Evolutionary conservation across 2,888 invertebrate species (phyloP), one percentile per base, ranked within the genome.

Genomic region (Salticus scenicus): DNA sequence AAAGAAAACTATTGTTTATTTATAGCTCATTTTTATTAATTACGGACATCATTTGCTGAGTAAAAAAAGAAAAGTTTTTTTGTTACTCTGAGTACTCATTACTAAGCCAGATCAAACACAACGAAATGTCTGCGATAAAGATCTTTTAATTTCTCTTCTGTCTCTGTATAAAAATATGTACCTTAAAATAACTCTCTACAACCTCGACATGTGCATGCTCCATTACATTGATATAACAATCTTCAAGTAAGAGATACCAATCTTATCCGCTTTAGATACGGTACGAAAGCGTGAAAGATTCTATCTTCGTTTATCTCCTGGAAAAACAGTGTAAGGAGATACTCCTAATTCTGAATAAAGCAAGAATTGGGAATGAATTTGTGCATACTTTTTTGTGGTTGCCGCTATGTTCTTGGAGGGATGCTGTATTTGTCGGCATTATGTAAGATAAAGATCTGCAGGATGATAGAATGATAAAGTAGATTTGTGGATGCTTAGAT

Each of bases 271-370:
- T 74, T 57, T 57, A 51, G 73, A 28, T 77, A 77, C 70, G 77
- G 71, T 72, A 31, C 20, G 41, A 30, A 37, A 66, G 79, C 72
- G 79, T 79, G 72, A 66, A 79, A 72, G 42, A 63, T 71, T 79
- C 42, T 79, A 79, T 79, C 79, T 79, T 47, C 47, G 42, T 31
- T 72, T 79, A 79, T 79, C 79, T 79, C 31, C 47, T 33, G 79
- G 71, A 79, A 79, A 79, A 79, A 72, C 72, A 66, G 42, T 27
- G 79, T 28, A 79, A 79, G 57, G 20, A 5, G 31, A 79, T 79
- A 42, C 41, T 41, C 24, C 67, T 14, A 31, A 74, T 64, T 37
- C 63, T 27, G 33, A 47, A 5, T 20, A 7, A 14, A n/a, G 69
- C n/a, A 51, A 12, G 70, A 20, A 28, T 27, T 4, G 30, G 12